phyloP scores from a whole-genome alignment of 2,113 vertebrate species.

The Smithornis capensis region DNA sequence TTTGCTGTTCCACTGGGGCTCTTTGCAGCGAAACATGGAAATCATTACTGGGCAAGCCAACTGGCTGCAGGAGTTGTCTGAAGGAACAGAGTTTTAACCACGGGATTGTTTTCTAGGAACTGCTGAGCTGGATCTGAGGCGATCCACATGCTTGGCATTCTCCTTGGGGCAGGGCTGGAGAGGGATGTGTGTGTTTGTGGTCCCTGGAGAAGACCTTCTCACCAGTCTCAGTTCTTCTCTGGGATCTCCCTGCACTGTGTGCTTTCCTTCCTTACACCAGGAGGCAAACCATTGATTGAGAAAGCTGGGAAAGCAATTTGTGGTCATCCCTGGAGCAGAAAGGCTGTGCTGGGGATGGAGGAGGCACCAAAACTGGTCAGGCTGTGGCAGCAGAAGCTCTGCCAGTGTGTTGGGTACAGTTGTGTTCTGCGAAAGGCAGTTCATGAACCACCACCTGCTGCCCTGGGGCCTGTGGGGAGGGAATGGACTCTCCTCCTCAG shows the following conservation, averaged over 20 bases:
- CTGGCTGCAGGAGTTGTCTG: not conserved
- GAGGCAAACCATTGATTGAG: not conserved
- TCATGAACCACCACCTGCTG: not conserved
- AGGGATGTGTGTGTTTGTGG: not conserved
- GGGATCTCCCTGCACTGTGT: not conserved
- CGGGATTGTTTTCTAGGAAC: not conserved
- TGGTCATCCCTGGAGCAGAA: not conserved
- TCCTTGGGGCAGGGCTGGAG: not conserved
- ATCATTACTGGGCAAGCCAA: not conserved
- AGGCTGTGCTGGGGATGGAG: no score
- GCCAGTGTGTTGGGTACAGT: not conserved
- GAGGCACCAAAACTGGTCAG: not conserved
- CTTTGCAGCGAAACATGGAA: not conserved
- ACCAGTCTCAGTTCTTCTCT: not conserved
- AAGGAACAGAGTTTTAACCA: not conserved
- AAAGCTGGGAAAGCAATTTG: not conserved
- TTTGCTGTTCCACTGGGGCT: rapidly evolving
- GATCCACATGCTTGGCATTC: not conserved
- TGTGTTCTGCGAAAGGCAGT: not conserved
- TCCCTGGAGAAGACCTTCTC: not conserved
- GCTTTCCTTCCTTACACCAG: not conserved
- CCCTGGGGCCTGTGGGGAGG: not conserved
- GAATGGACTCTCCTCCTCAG: not conserved
- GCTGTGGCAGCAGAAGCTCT: not conserved
- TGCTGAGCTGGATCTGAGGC: not conserved